phyloP scores from a whole-genome alignment of 2,113 vertebrate species.

The Heliornis fulica region DNA sequence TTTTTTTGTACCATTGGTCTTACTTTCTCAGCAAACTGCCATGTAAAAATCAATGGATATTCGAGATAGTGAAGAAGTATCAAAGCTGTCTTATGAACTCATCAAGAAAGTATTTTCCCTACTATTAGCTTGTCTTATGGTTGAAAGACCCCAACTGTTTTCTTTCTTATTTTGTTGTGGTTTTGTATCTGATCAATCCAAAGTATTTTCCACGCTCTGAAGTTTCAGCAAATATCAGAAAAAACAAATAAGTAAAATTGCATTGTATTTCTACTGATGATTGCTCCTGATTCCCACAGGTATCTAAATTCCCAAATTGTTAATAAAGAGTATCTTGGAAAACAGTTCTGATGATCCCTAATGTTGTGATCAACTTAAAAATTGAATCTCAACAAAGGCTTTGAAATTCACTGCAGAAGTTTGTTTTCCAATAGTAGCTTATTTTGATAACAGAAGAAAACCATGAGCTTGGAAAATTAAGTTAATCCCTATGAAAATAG shows the following conservation, averaged over 20 bases:
- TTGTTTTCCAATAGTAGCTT: neutral
- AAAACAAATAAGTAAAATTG: neutral
- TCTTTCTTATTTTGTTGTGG: neutral
- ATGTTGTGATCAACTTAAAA: neutral
- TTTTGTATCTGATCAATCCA: neutral
- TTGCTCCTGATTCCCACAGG: neutral
- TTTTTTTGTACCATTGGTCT: neutral
- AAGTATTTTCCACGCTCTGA: neutral
- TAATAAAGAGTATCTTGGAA: neutral
- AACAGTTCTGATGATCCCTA: neutral
- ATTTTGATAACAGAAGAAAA: neutral
- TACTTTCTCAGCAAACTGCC: neutral
- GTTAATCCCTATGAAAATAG: neutral
- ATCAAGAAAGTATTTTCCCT: neutral
- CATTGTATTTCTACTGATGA: neutral
- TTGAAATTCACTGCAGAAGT: neutral
- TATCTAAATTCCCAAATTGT: neutral
- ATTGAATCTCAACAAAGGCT: neutral
- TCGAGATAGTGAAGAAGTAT: neutral
- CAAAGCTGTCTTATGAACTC: neutral
- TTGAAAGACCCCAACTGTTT: neutral
- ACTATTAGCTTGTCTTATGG: neutral
- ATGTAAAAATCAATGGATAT: neutral
- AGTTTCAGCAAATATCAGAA: neutral
- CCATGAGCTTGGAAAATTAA: neutral